Evolutionary conservation across 2,797 vertebrate genomes (phyloP).

Genomic region (Chromis chromis): DNA sequence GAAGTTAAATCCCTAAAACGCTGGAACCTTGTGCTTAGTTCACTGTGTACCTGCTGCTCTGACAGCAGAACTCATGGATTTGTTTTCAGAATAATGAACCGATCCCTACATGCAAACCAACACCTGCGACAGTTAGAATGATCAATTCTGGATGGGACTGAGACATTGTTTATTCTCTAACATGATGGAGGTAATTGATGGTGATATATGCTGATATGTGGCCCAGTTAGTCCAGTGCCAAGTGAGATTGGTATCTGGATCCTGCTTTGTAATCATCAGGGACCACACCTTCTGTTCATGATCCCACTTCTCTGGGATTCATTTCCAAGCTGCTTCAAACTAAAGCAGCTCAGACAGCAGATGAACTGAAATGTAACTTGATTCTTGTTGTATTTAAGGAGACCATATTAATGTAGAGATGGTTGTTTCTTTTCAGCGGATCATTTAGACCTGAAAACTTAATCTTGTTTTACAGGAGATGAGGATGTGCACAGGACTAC

Average conservation of each 20-base stretch:
- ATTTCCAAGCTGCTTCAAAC: not conserved
- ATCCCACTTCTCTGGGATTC: not conserved
- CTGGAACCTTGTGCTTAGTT: not conserved
- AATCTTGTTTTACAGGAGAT: too few relatives aligned
- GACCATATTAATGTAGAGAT: too few relatives aligned
- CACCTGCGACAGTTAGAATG: not conserved
- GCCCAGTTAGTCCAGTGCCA: not conserved
- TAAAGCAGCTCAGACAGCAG: too few relatives aligned
- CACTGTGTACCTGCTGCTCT: not conserved
- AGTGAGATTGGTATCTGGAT: not conserved
- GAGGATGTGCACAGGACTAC: too few relatives aligned
- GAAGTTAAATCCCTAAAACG: too few relatives aligned
- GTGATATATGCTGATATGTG: not conserved
- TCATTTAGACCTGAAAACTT: too few relatives aligned
- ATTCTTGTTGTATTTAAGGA: not conserved
- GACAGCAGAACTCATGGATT: not conserved
- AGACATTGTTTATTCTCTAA: not conserved
- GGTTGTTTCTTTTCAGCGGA: too few relatives aligned
- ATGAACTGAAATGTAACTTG: too few relatives aligned
- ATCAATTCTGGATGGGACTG: not conserved
- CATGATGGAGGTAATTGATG: not conserved
- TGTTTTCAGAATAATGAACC: too few relatives aligned
- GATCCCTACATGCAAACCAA: not conserved
- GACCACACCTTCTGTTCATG: not conserved
- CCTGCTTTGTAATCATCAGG: not conserved